Evolutionary conservation across 2,888 invertebrate genomes (phyloP).

Genomic region (Ectropis crepuscularia): DNA sequence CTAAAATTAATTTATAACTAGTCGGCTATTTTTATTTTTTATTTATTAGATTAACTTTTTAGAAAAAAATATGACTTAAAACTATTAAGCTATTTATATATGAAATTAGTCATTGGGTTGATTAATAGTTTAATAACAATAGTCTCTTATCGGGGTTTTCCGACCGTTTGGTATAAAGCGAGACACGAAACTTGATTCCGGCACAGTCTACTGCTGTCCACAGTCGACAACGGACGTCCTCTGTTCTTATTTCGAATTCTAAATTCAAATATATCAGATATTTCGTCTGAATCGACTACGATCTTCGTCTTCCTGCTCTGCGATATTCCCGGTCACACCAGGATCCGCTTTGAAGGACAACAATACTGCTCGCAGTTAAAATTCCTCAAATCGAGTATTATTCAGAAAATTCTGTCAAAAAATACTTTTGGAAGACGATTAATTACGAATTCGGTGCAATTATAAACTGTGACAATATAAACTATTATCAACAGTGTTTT

Average conservation of each 20-base stretch:
- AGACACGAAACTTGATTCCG: background rate
- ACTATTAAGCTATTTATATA: no score
- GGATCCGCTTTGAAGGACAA: conserved; percentile 15
- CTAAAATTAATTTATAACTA: no score
- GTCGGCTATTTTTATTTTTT: no score
- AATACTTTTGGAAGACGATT: no score
- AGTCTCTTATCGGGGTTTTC: background rate
- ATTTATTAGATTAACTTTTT: no score
- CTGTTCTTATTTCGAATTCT: no score
- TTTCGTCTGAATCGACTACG: no score
- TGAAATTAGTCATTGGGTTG: no score
- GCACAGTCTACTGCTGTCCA: conserved; percentile 11
- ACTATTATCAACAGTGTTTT: background rate
- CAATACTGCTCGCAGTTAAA: conserved; percentile 4
- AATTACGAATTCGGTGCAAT: background rate
- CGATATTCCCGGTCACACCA: conserved; percentile 9
- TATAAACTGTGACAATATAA: background rate
- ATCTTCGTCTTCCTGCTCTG: conserved; percentile 8
- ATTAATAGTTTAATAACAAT: no score
- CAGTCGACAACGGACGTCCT: conserved; percentile 1
- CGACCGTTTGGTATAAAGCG: background rate
- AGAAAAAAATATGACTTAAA: no score
- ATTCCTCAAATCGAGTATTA: background rate
- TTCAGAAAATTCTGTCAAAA: no score
- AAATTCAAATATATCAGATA: no score